Base-by-base conservation (phyloP, 2,888 invertebrate species). In the Meloe dianella region DNA sequence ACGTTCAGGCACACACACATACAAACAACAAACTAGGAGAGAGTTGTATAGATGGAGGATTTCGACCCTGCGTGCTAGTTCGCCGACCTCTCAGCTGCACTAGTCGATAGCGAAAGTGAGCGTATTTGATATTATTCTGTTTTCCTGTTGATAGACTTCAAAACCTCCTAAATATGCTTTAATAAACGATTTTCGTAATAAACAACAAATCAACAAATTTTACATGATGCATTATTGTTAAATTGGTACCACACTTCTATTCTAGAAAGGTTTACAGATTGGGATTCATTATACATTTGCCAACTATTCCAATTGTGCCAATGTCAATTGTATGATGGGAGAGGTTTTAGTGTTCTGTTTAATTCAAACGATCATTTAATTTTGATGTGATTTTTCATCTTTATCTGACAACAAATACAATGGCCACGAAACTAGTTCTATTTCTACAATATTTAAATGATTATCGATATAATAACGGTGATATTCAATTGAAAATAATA, bases 61-160 rank as follows among this genome's bases (percentile, higher is more conserved):
- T 65, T 63, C 68, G 68, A 66, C 65, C 66, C 68, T 63, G 66
- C 63, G 63, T 65, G 61, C 47, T 61, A 62, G 74, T 73, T 73
- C 74, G 71, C 64, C 66, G 74, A 74, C 74, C 74, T 69, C 71
- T 66, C 71, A 68, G 71, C 70, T 67, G 64, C 69, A 60, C 69
- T 65, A 74, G 75, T 74, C 77, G 75, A 77, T 77, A 77, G 74
- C 73, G 77, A 77, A 77, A 77, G 77, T 77, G 74, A 75, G 69
- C 75, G 73, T 68, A 71, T 75, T 73, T 70, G 68, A 71, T 71
- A 75, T 75, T 73, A 74, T 71, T 67, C 67, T 65, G 67, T 64
- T 62, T 70, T 69, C 72, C 67, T 72, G 67, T 67, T 68, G 66
- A 61, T 59, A 58, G 47, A 35, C 30, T 57, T 63, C 47, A 57